Base-by-base conservation (phyloP, 1,140 invertebrate species). In the Delia radicum region DNA sequence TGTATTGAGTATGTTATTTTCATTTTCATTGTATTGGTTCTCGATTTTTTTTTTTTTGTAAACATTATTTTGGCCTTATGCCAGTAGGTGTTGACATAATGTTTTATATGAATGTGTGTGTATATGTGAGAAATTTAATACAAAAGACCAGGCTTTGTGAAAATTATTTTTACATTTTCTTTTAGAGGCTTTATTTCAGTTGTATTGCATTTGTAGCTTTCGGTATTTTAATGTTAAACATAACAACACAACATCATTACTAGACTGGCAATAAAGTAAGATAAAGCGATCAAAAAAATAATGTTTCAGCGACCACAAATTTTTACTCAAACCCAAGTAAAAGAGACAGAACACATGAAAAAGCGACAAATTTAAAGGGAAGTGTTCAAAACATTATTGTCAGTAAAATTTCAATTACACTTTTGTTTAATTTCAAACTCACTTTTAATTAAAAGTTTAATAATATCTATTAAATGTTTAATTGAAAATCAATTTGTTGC, bases 61-160 rank as follows among this genome's bases (percentile, higher is more conserved):
- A n/a, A 55, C 48, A 55, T 18, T 55, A 55, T 55, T 55, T 55
- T 55, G 48, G 48, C 48, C 48, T 55, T 55, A 55, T 55, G 48
- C 48, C 48, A 55, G 48, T 55, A 55, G 48, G 48, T 55, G 48
- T 55, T 55, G 48, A 55, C 48, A 55, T 55, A 55, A 55, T 55
- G 48, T 55, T 55, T 55, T 55, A 37, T 37, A 21, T n/a, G n/a
- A 21, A 18, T 21, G 4, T 55, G 8, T 55, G 18, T 18, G 46
- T 55, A 21, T 55, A 18, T 15, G n/a, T 55, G 18, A 21, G 46
- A 55, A 55, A 55, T 55, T 55, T n/a, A 55, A 55, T 55, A 55
- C 48, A 55, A 7, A 55, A 21, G 21, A 21, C 15, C 15, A 55
- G 3, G 15, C 48, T 6, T 7, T 18, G 24, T 21, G 2, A 55